phyloP scores from a whole-genome alignment of 2,797 vertebrate genomes.

The Peromyscus nudipes region DNA sequence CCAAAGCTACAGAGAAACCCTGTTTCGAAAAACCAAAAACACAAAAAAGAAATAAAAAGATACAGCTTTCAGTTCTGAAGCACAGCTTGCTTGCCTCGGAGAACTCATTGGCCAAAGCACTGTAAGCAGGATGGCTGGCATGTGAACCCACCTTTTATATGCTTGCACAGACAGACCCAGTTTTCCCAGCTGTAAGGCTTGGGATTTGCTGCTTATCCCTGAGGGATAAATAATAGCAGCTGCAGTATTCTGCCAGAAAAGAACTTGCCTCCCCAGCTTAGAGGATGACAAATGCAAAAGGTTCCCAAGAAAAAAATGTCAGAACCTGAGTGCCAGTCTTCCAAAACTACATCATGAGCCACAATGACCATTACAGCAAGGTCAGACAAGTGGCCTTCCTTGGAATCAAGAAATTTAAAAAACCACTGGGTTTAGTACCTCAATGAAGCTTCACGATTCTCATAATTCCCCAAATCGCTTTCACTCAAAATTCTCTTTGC shows the following conservation, averaged over 20 bases:
- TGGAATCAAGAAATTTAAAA: conserved; percentile 34
- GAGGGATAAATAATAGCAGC: conserved; percentile 54
- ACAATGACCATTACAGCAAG: conserved; percentile 18
- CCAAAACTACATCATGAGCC: not conserved
- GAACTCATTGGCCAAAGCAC: not conserved
- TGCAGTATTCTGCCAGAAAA: conserved; percentile 50
- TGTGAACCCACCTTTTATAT: conserved; percentile 28
- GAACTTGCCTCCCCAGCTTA: conserved; percentile 28
- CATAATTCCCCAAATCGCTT: not conserved
- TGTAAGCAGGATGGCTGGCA: not conserved
- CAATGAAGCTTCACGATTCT: not conserved
- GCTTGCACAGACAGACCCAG: conserved; percentile 8
- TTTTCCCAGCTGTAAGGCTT: conserved; percentile 42
- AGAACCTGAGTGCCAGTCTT: not conserved
- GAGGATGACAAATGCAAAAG: not conserved
- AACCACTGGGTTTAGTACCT: not conserved
- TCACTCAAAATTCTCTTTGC: conserved; percentile 7
- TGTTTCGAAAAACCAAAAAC: too few species aligned
- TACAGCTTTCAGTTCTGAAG: not conserved
- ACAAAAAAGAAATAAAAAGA: too few species aligned
- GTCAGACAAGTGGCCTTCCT: conserved; percentile 19
- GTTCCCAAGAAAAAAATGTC: conserved; percentile 59
- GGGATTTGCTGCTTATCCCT: conserved; percentile 33
- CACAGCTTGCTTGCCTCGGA: not conserved
- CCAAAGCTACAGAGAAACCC: too few species aligned